phyloP scores from a whole-genome alignment of 2,888 invertebrate genomes.

The Doris montereyensis region DNA sequence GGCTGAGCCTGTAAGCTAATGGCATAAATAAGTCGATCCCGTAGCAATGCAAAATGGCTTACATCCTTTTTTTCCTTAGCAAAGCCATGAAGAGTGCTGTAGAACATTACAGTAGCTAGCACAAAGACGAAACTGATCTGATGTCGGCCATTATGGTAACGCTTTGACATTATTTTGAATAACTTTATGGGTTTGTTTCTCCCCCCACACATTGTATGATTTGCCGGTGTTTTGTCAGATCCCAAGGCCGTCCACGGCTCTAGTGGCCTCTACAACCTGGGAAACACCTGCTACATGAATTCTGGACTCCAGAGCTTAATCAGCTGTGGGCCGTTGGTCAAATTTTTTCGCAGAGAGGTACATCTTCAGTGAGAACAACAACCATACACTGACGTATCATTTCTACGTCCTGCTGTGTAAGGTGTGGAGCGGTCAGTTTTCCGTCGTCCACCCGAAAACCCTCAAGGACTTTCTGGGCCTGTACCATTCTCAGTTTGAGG shows the following conservation, averaged over 20 bases:
- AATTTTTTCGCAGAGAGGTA: constrained; percentile 74
- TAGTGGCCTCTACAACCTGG: constrained; percentile 85
- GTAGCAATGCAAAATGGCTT: no score
- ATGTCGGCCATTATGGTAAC: no score
- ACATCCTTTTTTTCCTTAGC: background rate
- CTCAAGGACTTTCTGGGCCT: constrained; percentile 78
- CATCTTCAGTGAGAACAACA: constrained; percentile 44
- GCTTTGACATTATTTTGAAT: no score
- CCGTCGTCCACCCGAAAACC: constrained; percentile 76
- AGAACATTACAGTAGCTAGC: no score
- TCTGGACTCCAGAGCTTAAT: constrained; percentile 87
- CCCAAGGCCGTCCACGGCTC: constrained; percentile 73
- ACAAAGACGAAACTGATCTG: no score
- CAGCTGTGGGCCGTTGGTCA: constrained; percentile 78
- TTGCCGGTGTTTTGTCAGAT: constrained; percentile 48
- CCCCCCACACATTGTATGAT: no score
- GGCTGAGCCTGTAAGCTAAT: no score
- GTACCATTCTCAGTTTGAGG: constrained; percentile 78
- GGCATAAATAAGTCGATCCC: no score
- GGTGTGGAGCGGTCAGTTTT: constrained; percentile 78
- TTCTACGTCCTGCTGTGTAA: constrained; percentile 76
- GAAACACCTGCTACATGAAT: constrained; percentile 93
- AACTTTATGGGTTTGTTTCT: no score
- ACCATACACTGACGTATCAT: constrained; percentile 74
- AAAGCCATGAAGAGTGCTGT: no score